These are phyloP conservation scores for Dallia pectoralis DNA, from an alignment of 2,797 vertebrate species.

Conservation along the genomic window DNA sequence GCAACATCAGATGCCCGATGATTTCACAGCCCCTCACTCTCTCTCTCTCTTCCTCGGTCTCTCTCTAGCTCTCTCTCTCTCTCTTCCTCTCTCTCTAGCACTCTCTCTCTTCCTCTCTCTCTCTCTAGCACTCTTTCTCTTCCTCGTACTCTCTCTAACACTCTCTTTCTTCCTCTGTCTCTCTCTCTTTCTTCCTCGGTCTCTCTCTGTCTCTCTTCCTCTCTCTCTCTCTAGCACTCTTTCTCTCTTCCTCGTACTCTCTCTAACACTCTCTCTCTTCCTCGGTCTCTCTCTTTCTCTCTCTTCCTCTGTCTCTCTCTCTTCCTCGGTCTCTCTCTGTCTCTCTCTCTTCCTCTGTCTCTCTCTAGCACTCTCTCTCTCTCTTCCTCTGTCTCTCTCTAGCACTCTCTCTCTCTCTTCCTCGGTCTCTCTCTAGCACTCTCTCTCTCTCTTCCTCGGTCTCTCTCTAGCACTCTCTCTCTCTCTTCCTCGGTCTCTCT, in stretches of 20 bases:
- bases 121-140: slow-evolving; percentile 43
- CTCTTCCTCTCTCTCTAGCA: slow-evolving; percentile 31
- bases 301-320: slow-evolving; percentile 13
- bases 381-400: too few species aligned
- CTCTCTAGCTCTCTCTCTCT: background rate
- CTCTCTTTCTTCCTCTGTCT: too few species aligned
- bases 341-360: slow-evolving; percentile 6
- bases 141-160: background rate
- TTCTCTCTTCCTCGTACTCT: too few species aligned
- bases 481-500: background rate
- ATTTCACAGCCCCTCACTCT: slow-evolving; percentile 67
- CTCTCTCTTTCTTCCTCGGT: too few species aligned
- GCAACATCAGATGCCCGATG: slow-evolving; percentile 70
- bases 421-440: background rate
- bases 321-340: background rate
- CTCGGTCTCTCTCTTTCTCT: background rate
- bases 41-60: background rate
- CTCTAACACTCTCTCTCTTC: too few species aligned
- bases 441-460: too few species aligned
- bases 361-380: too few species aligned
- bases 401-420: too few species aligned
- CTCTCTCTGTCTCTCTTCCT: background rate
- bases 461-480: too few species aligned
- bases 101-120: slow-evolving; percentile 43
- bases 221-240: too few species aligned